Evolutionary conservation across 2,797 vertebrate genomes (phyloP), one percentile per base, ranked within the genome.

Genomic region (Megalops cyprinoides): DNA sequence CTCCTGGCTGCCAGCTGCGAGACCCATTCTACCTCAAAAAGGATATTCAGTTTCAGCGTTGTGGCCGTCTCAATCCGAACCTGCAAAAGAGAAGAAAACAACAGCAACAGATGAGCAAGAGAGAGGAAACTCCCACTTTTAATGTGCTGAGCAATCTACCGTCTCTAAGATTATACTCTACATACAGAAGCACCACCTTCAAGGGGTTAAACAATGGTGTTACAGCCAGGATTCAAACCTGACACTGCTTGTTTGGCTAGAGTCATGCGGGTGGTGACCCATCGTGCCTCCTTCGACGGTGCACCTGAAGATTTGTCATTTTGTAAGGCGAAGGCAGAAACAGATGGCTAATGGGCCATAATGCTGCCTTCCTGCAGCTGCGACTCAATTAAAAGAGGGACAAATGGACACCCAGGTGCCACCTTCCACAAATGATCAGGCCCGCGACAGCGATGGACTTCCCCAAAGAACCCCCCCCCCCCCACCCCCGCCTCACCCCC

Each of bases 1-100:
- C n/a, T n/a, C n/a, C n/a, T n/a, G n/a, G n/a, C n/a, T n/a, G n/a
- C n/a, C n/a, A n/a, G 15, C 4, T 62, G 20, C 25, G 18, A 23
- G 1, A 8, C 25, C 18, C 23, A 75, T 28, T 49, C n/a, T 31
- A 53, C 25, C 7, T 20, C 49, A 14, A 67, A 89, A 97, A 98
- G 97, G 98, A 99, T 99, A 99, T 99, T 94, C 87, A 98, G 94
- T 92, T 99, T 99, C 87, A 99, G 91, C 18, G 98, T 98, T 1
- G 97, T 98, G 65, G 98, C 98, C 0, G 97, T 96, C 92, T 99
- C 97, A 77, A 99, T 98, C 82, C 98, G 97, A 58, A 99, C 98
- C 98, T 99, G 85, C 82, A 91, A 91, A 48, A 78, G 23, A 84
- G 48, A 46, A 91, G 39, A 15, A 80, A 82, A 67, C 78, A 62